phyloP scores from a whole-genome alignment of 1,140 invertebrate genomes.

The Pectinophora gossypiella region DNA sequence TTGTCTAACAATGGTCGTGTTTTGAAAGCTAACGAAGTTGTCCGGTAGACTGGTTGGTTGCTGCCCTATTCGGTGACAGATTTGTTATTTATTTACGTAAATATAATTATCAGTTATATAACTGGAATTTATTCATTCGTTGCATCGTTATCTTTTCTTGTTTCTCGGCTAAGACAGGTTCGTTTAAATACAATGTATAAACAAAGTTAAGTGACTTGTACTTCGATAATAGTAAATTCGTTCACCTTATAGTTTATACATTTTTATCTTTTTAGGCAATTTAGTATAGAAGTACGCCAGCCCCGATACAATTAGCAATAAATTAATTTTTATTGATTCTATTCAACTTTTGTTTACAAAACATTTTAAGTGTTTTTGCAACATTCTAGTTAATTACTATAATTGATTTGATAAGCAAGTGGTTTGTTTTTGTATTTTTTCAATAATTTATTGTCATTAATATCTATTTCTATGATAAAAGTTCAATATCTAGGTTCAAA shows the following conservation, averaged over 20 bases:
- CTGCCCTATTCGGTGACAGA: too few relatives aligned
- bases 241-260: constrained; percentile 43
- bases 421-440: constrained; percentile 24
- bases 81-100: too few relatives aligned
- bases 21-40: constrained; percentile 26
- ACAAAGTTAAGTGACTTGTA: too few relatives aligned
- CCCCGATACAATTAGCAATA: constrained; percentile 20
- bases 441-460: constrained; percentile 28
- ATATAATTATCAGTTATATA: too few relatives aligned
- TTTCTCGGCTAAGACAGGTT: too few relatives aligned
- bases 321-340: constrained; percentile 60
- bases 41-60: too few relatives aligned
- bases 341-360: constrained; percentile 55
- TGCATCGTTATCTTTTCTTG: too few relatives aligned
- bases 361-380: constrained; percentile 9
- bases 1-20: constrained; percentile 19
- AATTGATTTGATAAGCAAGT: constrained; percentile 18
- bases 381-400: constrained; percentile 28
- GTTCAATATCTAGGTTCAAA: constrained; percentile 26
- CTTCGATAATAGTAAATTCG: constrained; percentile 20
- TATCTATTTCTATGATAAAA: constrained; percentile 21
- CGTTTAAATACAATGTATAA: too few relatives aligned
- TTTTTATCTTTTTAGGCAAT: constrained; percentile 29
- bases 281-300: not conserved
- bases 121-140: too few relatives aligned